Evolutionary conservation across 1,140 invertebrate species (phyloP), one percentile per base, ranked within the genome.

Genomic region (Musca domestica): DNA sequence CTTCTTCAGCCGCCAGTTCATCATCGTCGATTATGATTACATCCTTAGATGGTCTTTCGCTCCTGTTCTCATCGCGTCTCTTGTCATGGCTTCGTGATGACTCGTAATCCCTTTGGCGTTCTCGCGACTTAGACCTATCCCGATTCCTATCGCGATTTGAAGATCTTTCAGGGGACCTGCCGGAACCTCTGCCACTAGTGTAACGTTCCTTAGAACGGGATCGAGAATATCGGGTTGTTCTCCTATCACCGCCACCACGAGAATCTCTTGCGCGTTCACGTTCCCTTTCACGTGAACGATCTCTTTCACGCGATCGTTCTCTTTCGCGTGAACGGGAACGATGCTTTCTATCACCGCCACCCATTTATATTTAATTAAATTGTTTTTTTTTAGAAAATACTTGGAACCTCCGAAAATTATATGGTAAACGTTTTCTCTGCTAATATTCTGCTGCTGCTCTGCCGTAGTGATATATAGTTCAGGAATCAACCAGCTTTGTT

Each of bases 281-380:
- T 20, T 72, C 67, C 17, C 56, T 20, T 54, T 66, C 66, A 10
- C 52, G 64, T 4, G n/a, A 27, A 74, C 22, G 82, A 73, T 54
- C 83, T 73, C 34, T 81, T 7, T 80, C 77, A 10, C 75, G 70
- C 3, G 78, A 70, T 3, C 73, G 61, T 12, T 74, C 71, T 0
- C 73, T 74, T 68, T 86, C 85, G 23, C 81, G 81, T 23, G 85
- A 86, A 58, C 85, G 78, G 4, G 85, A 85, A 14, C 84, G 77
- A 15, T 85, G 76, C 68, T 85, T 85, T 73, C 85, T 85, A 67
- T 86, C 84, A 69, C 81, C 83, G 6, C 75, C 83, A 6, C 75
- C 85, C 85, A 85, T 85, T 54, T 20, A 51, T 10, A 41, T 41
- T 41, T 41, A 2, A 10, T 41, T 9, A 41, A 9, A 41, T 41